A percentile compares a stretch with the other conserved stretches of the same genome.
phyloP scores from a whole-genome alignment of 1,140 invertebrate species.

The Bombus difficillimus region DNA sequence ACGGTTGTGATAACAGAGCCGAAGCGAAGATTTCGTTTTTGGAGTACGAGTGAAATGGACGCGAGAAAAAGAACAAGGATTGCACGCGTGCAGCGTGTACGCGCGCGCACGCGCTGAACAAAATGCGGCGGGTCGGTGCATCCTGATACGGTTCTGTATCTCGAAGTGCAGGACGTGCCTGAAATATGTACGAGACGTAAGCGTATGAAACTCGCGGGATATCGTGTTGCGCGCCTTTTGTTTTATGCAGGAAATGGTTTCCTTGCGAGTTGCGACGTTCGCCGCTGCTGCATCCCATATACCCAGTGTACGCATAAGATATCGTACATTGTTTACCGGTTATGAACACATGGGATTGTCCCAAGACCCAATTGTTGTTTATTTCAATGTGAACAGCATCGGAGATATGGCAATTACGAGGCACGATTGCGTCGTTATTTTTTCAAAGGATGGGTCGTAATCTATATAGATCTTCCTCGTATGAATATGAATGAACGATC shows the following conservation, averaged over 20 bases:
- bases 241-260: slow-evolving; percentile 68
- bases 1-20: not conserved
- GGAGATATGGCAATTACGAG: slow-evolving; percentile 16
- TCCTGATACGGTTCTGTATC: slow-evolving; percentile 61
- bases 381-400: not conserved
- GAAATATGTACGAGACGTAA: slow-evolving; percentile 69
- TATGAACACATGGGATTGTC: slow-evolving; percentile 27
- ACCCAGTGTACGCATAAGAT: slow-evolving; percentile 47
- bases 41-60: not conserved
- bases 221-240: slow-evolving; percentile 68
- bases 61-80: not conserved
- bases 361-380: slow-evolving; percentile 12
- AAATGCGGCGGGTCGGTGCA: slow-evolving; percentile 56
- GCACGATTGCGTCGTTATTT: not conserved
- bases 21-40: not conserved
- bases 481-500: not conserved
- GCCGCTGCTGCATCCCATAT: slow-evolving; percentile 29
- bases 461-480: not conserved
- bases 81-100: not conserved
- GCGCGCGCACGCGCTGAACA: slow-evolving; percentile 28
- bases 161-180: slow-evolving; percentile 58
- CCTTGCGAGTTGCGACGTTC: slow-evolving; percentile 55
- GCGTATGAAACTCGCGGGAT: slow-evolving; percentile 66
- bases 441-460: not conserved
- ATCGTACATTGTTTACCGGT: slow-evolving; percentile 38